Evolutionary conservation across 2,888 invertebrate species (phyloP), one percentile per base, ranked within the genome.

Genomic region (Netelia virgata): DNA sequence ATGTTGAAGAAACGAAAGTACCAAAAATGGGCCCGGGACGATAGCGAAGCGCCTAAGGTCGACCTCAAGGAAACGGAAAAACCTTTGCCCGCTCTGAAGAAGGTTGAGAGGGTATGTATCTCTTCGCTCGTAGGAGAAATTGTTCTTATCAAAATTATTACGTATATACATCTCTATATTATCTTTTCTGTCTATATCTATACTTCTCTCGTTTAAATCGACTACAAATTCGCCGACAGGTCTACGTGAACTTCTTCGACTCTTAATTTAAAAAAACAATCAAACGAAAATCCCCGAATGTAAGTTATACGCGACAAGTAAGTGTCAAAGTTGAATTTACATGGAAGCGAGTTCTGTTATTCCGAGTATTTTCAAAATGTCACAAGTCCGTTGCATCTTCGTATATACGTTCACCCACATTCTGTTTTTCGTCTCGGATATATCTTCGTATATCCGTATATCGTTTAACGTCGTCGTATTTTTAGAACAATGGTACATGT

Each of bases 1-100:
- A 97, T 99, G 97, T 95, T 99, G 90, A 99, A 98, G 94, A 99
- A 98, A 95, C 96, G 98, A 92, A 98, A 98, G 94, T 98, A 98
- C 94, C 97, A 97, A 91, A 97, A 98, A 95, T 98, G 98, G 98
- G 97, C 96, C 84, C 96, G 97, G 94, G 97, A 98, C 88, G 97
- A 99, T 89, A 97, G 97, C 74, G 98, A 98, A 90, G 97, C 97
- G 50, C 98, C 99, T 93, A 98, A 97, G 96, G 98, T 98, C 88
- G 97, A 98, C 90, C 96, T 99, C 83, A 99, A 99, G 94, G 98
- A 98, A 94, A 96, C 96, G 20, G 98, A 98, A 92, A 97, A 97
- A 94, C 98, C 97, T 86, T 95, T 96, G 90, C 97, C 98, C 88
- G 96, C 97, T 64, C 96, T 98, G 90, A 98, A 98, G 94, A 98